Conservation (phyloP, 2,888 invertebrate genomes). For the Eurytoma adleriae region DNA sequence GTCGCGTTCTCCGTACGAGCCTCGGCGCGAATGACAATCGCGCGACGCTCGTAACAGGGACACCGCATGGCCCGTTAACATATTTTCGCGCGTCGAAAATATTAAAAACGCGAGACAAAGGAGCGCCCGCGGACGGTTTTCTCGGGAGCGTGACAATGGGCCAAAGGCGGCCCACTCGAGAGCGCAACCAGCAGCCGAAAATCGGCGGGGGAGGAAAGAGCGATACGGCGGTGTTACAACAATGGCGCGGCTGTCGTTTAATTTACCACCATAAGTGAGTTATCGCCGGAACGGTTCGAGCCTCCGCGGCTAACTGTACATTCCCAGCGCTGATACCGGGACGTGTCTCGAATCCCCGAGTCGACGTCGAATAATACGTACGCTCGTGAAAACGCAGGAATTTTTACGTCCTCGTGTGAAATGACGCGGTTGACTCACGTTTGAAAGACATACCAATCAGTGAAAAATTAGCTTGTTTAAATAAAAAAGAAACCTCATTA, state of each 20-base stretch:
- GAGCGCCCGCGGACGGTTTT: too few relatives aligned
- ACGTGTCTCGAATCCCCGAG: constrained; percentile 11
- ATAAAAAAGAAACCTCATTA: too few relatives aligned
- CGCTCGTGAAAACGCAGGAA: not conserved
- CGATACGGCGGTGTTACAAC: not conserved
- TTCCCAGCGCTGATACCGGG: constrained; percentile 3
- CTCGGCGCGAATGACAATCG: too few relatives aligned
- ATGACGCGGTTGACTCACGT: too few relatives aligned
- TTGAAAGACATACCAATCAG: too few relatives aligned
- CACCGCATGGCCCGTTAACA: too few relatives aligned
- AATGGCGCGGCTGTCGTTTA: constrained; percentile 20
- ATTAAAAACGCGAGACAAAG: too few relatives aligned
- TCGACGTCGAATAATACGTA: not conserved
- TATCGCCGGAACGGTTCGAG: not conserved
- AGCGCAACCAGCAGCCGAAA: too few relatives aligned
- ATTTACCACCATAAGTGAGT: constrained; percentile 11
- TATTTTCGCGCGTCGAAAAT: too few relatives aligned
- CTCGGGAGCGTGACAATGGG: too few relatives aligned
- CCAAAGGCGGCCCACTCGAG: not conserved
- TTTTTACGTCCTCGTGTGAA: not conserved
- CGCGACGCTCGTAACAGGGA: too few relatives aligned
- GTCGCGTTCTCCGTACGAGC: not conserved
- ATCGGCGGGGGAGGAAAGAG: not conserved
- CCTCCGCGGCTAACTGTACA: constrained; percentile 18
- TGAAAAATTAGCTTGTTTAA: too few relatives aligned